Evolutionary conservation across 2,888 invertebrate species (phyloP).

Genomic region (Stratiomys singularior): DNA sequence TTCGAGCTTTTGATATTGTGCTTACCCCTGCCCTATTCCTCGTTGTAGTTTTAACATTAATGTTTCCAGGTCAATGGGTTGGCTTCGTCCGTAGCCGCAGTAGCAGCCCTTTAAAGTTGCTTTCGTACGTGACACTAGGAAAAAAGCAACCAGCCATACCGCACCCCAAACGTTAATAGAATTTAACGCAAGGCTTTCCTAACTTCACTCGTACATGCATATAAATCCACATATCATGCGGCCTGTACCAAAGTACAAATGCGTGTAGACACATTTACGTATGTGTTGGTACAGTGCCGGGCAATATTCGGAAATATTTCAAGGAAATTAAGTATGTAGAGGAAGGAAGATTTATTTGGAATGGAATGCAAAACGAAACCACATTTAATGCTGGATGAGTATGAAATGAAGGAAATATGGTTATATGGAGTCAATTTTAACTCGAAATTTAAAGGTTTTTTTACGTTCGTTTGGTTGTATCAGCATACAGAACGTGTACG

Average conservation of each 20-base stretch:
- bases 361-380: conserved; percentile 25
- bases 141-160: conserved; percentile 14
- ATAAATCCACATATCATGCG: neutral
- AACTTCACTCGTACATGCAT: neutral
- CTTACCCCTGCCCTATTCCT: conserved; percentile 18
- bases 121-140: conserved; percentile 28
- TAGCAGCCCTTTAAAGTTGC: conserved; percentile 3
- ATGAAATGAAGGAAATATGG: conserved; percentile 29
- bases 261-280: neutral
- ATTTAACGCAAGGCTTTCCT: conserved; percentile 18
- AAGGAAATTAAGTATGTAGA: conserved; percentile 36
- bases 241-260: neutral
- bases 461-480: neutral
- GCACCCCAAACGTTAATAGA: conserved; percentile 21
- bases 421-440: conserved; percentile 4
- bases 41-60: conserved; percentile 46
- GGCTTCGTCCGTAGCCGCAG: conserved; percentile 10
- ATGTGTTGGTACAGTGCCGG: neutral
- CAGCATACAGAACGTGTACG: too few relatives aligned
- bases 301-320: conserved; percentile 21
- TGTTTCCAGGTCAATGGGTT: conserved; percentile 49
- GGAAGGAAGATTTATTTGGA: conserved; percentile 26
- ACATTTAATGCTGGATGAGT: conserved; percentile 26
- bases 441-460: neutral
- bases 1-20: neutral